phyloP scores from a whole-genome alignment of 2,113 vertebrate genomes.

The Aegithalos caudatus region DNA sequence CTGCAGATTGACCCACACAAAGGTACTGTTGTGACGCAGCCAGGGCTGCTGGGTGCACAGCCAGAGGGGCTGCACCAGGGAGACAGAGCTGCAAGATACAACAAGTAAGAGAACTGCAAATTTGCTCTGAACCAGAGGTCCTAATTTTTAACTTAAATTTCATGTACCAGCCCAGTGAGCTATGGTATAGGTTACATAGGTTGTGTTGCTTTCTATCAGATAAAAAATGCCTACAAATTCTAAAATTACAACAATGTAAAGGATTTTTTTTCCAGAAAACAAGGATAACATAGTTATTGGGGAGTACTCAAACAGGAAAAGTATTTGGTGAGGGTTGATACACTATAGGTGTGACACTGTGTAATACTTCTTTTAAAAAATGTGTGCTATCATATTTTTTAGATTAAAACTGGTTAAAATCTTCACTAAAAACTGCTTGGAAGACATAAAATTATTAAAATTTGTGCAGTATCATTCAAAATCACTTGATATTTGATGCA shows the following conservation, averaged over 20 bases:
- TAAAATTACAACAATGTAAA: not conserved
- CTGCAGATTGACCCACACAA: no score
- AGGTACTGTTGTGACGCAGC: no score
- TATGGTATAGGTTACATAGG: not conserved
- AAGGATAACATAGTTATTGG: not conserved
- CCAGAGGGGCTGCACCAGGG: no score
- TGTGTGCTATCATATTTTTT: not conserved
- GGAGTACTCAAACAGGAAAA: not conserved
- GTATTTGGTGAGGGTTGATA: not conserved
- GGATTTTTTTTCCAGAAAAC: not conserved
- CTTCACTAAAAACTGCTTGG: not conserved
- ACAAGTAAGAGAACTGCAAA: no score
- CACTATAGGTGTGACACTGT: not conserved
- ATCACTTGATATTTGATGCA: not conserved
- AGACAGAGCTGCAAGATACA: no score
- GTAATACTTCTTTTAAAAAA: not conserved
- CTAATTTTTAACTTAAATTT: not conserved
- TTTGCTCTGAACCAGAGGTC: not conserved
- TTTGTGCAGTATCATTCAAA: not conserved
- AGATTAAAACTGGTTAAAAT: not conserved
- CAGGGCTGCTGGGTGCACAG: no score
- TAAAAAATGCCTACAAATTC: not conserved
- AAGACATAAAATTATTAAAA: not conserved
- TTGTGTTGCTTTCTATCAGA: not conserved
- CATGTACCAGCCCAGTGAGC: not conserved